phyloP scores from a whole-genome alignment of 2,113 vertebrate species.

The Microcebus tavaratra region DNA sequence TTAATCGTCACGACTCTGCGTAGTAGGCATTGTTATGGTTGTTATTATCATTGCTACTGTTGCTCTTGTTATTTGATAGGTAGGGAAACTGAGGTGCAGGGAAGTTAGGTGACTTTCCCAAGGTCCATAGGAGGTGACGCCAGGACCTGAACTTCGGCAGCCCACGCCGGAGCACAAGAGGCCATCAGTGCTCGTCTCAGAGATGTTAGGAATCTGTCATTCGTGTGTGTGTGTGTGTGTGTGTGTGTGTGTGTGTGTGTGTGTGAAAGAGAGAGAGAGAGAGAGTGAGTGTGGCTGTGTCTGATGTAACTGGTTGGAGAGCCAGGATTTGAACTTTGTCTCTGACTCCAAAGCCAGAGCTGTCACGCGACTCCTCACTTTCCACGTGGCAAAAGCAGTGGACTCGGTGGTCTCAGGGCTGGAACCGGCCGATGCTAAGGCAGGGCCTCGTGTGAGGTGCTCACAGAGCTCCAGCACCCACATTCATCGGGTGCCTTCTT shows the following conservation, averaged over 20 bases:
- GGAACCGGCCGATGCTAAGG: fast-evolving
- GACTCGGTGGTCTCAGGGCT: fast-evolving
- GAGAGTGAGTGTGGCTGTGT: neutral
- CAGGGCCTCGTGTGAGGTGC: fast-evolving
- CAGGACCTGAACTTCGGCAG: neutral
- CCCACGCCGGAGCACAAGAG: neutral
- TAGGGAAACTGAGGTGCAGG: neutral
- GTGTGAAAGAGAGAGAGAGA: too few species aligned
- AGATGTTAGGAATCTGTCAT: neutral
- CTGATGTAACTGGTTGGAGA: neutral
- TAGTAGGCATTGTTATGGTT: fast-evolving
- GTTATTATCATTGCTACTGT: fast-evolving
- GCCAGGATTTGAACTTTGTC: neutral
- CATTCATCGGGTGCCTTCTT: neutral
- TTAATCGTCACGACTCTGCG: fast-evolving
- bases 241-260: neutral
- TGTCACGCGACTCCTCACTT: fast-evolving
- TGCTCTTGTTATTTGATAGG: neutral
- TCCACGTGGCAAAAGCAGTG: fast-evolving
- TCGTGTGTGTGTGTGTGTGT: neutral
- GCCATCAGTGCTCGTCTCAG: neutral
- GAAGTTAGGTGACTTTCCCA: neutral
- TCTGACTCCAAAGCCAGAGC: neutral
- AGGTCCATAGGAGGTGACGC: neutral
- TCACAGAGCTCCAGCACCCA: neutral